phyloP scores from a whole-genome alignment of 2,888 invertebrate species.

The Agonopterix subpropinquella region DNA sequence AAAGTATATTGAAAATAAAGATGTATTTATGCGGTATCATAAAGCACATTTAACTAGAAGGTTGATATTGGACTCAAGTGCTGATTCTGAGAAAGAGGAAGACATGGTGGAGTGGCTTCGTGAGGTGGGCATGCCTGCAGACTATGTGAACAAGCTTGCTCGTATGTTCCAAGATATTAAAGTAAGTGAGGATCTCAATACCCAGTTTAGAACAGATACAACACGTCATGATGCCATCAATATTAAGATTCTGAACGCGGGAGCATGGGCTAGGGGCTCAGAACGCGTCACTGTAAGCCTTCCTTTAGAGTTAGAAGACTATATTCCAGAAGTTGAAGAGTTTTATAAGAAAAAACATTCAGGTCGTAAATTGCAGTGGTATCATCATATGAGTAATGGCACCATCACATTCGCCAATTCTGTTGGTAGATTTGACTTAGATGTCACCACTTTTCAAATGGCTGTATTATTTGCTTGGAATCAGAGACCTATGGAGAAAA shows the following conservation, averaged over 20 bases:
- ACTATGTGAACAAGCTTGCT: conserved; percentile 98
- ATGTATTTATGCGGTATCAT: conserved; percentile 99
- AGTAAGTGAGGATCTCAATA: conserved; percentile 96
- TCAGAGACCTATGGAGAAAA: conserved; percentile 92
- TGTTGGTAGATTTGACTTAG: conserved; percentile 95
- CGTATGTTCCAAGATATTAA: conserved; percentile 99
- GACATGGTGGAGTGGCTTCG: conserved; percentile 99
- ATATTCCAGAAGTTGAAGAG: conserved; percentile 99
- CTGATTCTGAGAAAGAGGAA: conserved; percentile 99
- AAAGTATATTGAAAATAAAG: conserved; percentile 99
- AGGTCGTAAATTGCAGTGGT: conserved; percentile 98
- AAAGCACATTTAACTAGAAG: conserved; percentile 97
- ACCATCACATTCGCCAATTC: conserved; percentile 96
- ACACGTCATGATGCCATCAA: conserved; percentile 92
- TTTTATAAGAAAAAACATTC: conserved; percentile 98
- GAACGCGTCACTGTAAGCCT: conserved; percentile 97
- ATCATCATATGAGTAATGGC: conserved; percentile 99
- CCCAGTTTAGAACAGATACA: conserved; percentile 91
- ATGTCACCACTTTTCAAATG: conserved; percentile 99
- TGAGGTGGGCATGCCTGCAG: conserved; percentile 99
- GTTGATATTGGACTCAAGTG: conserved; percentile 97
- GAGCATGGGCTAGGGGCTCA: conserved; percentile 97
- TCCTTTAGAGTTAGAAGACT: conserved; percentile 98
- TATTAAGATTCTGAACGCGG: conserved; percentile 98
- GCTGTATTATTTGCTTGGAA: conserved; percentile 99